phyloP scores from a whole-genome alignment of 1,140 invertebrate genomes.

The Solenopsis invicta region DNA sequence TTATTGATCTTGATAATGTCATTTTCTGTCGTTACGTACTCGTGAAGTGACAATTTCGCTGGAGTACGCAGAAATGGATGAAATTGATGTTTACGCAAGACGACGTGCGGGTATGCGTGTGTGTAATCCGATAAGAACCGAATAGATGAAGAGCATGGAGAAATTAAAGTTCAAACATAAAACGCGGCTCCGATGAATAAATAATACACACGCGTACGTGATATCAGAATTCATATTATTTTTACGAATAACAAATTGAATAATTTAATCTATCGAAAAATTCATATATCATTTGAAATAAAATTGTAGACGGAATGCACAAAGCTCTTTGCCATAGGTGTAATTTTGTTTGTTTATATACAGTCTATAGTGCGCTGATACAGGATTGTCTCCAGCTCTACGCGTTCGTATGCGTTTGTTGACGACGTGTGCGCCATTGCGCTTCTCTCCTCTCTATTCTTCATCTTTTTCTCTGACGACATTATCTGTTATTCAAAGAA shows the following conservation, averaged over 20 bases:
- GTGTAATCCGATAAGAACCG: neutral
- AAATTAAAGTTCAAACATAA: neutral
- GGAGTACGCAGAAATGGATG: neutral
- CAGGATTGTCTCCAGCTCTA: slow-evolving; percentile 1
- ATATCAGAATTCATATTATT: slow-evolving; percentile 13
- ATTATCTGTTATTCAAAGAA: slow-evolving; percentile 64
- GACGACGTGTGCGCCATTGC: neutral
- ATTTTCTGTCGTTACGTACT: neutral
- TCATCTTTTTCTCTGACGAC: slow-evolving; percentile 40
- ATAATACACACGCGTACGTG: neutral
- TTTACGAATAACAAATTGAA: neutral
- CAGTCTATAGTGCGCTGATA: slow-evolving; percentile 6
- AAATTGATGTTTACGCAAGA: neutral
- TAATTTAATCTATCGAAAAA: slow-evolving; percentile 6
- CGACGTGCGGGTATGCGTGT: neutral
- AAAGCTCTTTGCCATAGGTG: neutral
- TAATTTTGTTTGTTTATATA: slow-evolving; percentile 47
- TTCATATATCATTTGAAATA: slow-evolving; percentile 8
- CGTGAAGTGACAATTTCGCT: neutral
- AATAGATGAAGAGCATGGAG: neutral
- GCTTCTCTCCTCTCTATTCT: slow-evolving; percentile 28
- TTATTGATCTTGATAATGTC: slow-evolving; percentile 54
- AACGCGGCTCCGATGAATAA: neutral
- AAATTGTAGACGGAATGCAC: neutral
- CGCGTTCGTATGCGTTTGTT: slow-evolving; percentile 3